Evolutionary conservation across 1,140 invertebrate species (phyloP), one percentile per base, ranked within the genome.

Genomic region (Nephila pilipes): DNA sequence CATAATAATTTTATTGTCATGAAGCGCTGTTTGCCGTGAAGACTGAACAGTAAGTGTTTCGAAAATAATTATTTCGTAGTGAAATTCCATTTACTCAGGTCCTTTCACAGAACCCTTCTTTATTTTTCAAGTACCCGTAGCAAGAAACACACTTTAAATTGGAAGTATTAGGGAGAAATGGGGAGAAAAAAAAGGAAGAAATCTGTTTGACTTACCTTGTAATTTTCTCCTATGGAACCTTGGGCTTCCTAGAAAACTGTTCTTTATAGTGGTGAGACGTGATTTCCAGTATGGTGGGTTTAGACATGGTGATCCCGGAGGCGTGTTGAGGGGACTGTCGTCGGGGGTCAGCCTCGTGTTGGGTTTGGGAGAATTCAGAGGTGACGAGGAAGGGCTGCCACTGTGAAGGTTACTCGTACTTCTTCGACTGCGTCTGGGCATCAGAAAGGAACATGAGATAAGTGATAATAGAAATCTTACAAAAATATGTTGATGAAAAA

Each of bases 241-340:
- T 29, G 99, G 99, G 94, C 99, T 99, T 25, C 99, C 99, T 4
- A 99, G 96, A 96, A 99, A 99, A 94, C 98, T 99, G 96, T 99
- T 99, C 96, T 99, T 99, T 94, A 99, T 99, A 54, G 98, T 99
- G 87, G 98, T 99, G 25, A 99, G 97, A 55, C 99, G 96, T 12
- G 98, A 98, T 95, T 98, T 97, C 99, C 99, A 99, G 91, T 98
- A 98, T 94, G 98, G 98, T 3, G 85, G 85, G 10, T 81, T 46
- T 36, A 95, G 32, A 97, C 97, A 94, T 22, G 98, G 97, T 16
- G 98, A 98, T 25, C 97, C 97, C 57, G 98, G 97, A 60, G 97
- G 97, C 81, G 97, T 97, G 94, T 94, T 94, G 2, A 94, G 93
- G n/a, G 94, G 93, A 79, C 92, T 94, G 5, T 91, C 85, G 57